These are phyloP conservation scores for Tipula confusa DNA, from an alignment of 2,888 invertebrate species.

Conservation along the genomic window DNA sequence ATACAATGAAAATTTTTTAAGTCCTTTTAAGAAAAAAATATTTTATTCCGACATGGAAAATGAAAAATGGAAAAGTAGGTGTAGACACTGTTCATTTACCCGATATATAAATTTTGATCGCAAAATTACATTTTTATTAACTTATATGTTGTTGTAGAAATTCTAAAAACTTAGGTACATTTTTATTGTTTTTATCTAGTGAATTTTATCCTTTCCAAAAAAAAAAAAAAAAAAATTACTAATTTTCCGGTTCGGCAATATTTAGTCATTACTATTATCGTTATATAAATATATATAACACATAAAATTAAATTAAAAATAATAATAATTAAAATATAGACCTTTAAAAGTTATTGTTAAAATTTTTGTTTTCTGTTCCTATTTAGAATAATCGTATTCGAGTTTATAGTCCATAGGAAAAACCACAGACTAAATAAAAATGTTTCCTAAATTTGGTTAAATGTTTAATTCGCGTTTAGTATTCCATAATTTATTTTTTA, in stretches of 20 bases:
- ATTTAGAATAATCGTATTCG: background rate
- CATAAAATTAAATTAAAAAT: background rate
- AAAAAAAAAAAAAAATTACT: no score
- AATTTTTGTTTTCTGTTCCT: no score
- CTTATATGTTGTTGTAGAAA: background rate
- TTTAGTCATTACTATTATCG: background rate
- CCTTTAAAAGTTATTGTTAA: background rate
- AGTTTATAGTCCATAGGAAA: background rate
- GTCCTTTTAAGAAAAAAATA: background rate
- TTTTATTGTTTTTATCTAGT: background rate
- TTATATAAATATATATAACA: background rate
- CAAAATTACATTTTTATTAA: slow-evolving; percentile 7
- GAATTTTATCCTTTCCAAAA: background rate
- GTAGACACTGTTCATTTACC: background rate
- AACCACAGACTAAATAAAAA: background rate
- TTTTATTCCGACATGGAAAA: background rate
- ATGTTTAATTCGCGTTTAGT: background rate
- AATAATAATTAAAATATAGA: background rate
- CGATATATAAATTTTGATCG: background rate
- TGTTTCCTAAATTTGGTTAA: background rate
- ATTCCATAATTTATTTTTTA: background rate
- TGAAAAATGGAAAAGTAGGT: background rate
- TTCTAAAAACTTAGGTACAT: no score
- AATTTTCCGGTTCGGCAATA: background rate
- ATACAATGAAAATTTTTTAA: background rate